phyloP scores from a whole-genome alignment of 2,113 vertebrate genomes.

The Onychostoma macrolepis region DNA sequence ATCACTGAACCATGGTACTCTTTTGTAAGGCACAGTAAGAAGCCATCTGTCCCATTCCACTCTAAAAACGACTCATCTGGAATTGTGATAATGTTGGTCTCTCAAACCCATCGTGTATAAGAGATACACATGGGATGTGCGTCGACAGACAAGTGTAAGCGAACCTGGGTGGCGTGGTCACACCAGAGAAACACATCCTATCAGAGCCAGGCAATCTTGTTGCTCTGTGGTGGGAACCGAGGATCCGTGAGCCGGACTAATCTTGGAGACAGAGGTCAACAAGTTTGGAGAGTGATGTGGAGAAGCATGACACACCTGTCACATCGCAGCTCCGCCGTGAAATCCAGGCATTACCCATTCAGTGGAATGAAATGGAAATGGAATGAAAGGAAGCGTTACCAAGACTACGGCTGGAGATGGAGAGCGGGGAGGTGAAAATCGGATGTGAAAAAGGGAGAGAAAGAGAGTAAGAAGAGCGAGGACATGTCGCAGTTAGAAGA shows the following conservation, averaged over 20 bases:
- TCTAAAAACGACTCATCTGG: slow-evolving; percentile 33
- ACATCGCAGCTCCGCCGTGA: slow-evolving; percentile 62
- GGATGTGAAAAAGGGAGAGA: slow-evolving; percentile 54
- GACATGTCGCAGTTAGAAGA: slow-evolving; percentile 61
- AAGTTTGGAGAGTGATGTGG: slow-evolving; percentile 69
- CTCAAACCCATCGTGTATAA: not conserved
- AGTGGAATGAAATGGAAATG: slow-evolving; percentile 42
- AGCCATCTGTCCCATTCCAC: slow-evolving; percentile 21
- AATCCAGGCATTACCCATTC: slow-evolving; percentile 50
- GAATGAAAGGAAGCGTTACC: slow-evolving; percentile 57
- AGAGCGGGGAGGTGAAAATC: slow-evolving; percentile 10
- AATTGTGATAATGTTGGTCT: not conserved
- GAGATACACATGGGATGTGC: slow-evolving; percentile 41
- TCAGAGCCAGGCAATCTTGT: slow-evolving; percentile 70
- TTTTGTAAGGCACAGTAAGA: slow-evolving; percentile 23
- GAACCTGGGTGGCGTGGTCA: slow-evolving; percentile 63
- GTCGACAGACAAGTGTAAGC: slow-evolving; percentile 56
- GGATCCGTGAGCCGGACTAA: slow-evolving; percentile 58
- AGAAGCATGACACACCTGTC: slow-evolving; percentile 72
- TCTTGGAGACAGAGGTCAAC: slow-evolving; percentile 73
- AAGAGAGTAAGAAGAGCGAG: slow-evolving; percentile 58
- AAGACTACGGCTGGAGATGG: slow-evolving; percentile 9
- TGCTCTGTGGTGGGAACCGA: slow-evolving; percentile 51
- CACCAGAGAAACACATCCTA: slow-evolving; percentile 63
- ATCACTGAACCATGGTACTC: slow-evolving; percentile 13